Percentiles rank a stretch among this genome's conserved stretches.
These are phyloP conservation scores for Lucilia sericata DNA, from an alignment of 1,140 invertebrate species.

Conservation along the genomic window DNA sequence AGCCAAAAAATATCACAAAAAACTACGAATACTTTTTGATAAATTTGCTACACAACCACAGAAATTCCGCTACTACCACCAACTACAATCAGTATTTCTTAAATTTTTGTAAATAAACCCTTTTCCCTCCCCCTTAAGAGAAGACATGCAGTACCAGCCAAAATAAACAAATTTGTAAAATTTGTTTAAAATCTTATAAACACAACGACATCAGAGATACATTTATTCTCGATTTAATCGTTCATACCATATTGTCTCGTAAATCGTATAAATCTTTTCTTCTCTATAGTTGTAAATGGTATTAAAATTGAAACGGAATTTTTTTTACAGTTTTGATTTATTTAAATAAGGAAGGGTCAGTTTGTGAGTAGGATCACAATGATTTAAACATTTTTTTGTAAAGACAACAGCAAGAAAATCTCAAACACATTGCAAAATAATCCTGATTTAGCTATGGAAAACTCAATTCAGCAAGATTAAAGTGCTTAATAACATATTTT, in stretches of 20 bases:
- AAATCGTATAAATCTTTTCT: background rate
- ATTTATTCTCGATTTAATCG: background rate
- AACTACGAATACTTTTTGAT: background rate
- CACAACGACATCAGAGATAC: background rate
- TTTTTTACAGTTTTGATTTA: background rate
- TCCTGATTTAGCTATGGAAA: too few relatives aligned
- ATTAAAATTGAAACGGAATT: background rate
- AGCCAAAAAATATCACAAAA: background rate
- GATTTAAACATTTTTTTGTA: too few relatives aligned
- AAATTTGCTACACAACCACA: background rate
- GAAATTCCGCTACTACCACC: background rate
- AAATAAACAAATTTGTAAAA: slow-evolving; percentile 8
- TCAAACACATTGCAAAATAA: too few relatives aligned
- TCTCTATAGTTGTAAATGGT: background rate
- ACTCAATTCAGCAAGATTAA: too few relatives aligned
- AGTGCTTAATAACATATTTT: too few relatives aligned
- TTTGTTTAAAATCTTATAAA: background rate
- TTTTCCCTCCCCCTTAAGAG: background rate
- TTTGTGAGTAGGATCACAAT: background rate
- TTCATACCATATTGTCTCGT: background rate
- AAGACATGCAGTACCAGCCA: background rate
- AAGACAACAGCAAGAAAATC: too few relatives aligned
- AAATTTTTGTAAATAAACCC: too few relatives aligned
- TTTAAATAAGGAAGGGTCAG: background rate
- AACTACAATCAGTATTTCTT: background rate